A percentile compares a stretch with the other conserved stretches of the same genome.
Evolutionary conservation across 1,140 invertebrate genomes (phyloP).

Genomic region (Brachionus sp.): DNA sequence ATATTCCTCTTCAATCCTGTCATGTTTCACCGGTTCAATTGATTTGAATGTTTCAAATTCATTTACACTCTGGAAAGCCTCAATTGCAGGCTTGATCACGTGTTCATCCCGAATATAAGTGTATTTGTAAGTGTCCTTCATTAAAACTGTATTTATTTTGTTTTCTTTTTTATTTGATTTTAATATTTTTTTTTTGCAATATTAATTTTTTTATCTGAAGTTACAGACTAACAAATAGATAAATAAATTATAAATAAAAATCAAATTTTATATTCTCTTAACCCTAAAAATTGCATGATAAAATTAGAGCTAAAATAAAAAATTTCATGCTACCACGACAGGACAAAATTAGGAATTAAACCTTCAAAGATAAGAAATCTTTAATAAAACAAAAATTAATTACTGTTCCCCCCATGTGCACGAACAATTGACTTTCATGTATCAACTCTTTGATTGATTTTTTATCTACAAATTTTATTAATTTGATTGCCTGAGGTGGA

Average conservation of each 20-base stretch:
- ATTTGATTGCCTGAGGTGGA: constrained; percentile 79
- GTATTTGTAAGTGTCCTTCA: constrained; percentile 28
- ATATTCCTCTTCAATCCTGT: neutral
- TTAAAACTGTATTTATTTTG: neutral
- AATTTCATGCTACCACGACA: too few relatives aligned
- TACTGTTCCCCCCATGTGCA: constrained; percentile 78
- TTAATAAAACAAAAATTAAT: constrained; percentile 28
- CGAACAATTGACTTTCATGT: constrained; percentile 69
- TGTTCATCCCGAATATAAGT: constrained; percentile 10
- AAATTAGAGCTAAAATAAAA: too few relatives aligned
- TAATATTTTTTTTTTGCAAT: too few relatives aligned
- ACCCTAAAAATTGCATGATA: too few relatives aligned
- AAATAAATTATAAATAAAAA: too few relatives aligned
- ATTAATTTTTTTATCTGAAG: too few relatives aligned
- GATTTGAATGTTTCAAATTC: constrained; percentile 27
- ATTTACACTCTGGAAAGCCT: constrained; percentile 3
- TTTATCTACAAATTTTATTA: constrained; percentile 82
- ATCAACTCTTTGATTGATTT: constrained; percentile 73
- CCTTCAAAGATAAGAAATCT: neutral
- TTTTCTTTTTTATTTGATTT: neutral
- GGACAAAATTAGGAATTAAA: too few relatives aligned
- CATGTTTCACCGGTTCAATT: neutral
- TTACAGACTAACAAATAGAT: too few relatives aligned
- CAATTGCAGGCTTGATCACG: neutral
- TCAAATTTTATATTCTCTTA: too few relatives aligned